Percentiles rank a stretch among this genome's conserved stretches.
Conservation (phyloP, 2,113 vertebrate species). For the Nerophis ophidion region DNA sequence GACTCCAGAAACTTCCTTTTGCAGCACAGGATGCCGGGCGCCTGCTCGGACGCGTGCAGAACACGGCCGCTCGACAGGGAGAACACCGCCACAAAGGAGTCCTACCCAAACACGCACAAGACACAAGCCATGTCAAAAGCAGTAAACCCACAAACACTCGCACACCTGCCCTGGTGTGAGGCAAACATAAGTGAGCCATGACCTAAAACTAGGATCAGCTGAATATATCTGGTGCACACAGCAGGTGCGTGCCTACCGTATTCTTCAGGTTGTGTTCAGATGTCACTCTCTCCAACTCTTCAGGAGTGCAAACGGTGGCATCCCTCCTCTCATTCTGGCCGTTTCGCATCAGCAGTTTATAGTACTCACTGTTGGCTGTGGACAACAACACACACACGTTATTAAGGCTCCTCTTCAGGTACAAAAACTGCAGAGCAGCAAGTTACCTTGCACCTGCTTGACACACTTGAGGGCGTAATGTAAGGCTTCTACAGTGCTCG, state of each 20-base stretch:
- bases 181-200: conserved; percentile 13
- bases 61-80: conserved; percentile 79
- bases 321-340: conserved; percentile 64
- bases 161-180: conserved; percentile 27
- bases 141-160: conserved; percentile 43
- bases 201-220: background rate
- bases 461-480: conserved; percentile 83
- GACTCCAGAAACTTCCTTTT: conserved; percentile 79
- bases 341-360: conserved; percentile 75
- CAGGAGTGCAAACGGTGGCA: conserved; percentile 66
- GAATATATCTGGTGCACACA: background rate
- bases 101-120: conserved; percentile 64
- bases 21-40: conserved; percentile 76
- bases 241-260: conserved; percentile 65
- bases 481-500: conserved; percentile 79
- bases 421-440: background rate
- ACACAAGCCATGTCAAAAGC: conserved; percentile 34
- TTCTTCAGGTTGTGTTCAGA: conserved; percentile 85
- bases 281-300: conserved; percentile 77
- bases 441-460: conserved; percentile 80
- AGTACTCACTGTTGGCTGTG: conserved; percentile 82
- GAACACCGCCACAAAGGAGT: conserved; percentile 82
- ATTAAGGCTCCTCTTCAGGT: background rate
- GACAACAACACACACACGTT: conserved; percentile 44
- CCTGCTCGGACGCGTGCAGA: conserved; percentile 81